Conservation (phyloP, 2,113 vertebrate genomes). For the Aviceda subcristata region DNA sequence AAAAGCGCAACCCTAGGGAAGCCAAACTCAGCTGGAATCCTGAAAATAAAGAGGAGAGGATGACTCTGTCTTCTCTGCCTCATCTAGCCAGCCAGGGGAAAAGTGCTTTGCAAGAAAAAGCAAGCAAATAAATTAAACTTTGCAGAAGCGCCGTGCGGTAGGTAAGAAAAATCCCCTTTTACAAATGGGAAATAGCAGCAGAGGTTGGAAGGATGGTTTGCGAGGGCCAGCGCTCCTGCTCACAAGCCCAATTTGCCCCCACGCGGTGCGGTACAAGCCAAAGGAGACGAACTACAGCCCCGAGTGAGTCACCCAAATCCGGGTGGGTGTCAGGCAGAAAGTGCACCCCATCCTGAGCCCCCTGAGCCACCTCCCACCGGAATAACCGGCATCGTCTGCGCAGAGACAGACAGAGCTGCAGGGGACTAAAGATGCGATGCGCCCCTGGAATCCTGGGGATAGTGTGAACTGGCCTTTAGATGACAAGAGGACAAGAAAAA, state of each 20-base stretch:
- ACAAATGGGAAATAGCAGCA: not conserved
- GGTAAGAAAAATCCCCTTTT: not conserved
- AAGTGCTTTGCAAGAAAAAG: not conserved
- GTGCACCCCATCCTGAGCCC: not conserved
- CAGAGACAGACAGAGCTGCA: not conserved
- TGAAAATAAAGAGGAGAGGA: not conserved
- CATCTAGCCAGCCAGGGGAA: not conserved
- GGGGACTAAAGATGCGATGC: not conserved
- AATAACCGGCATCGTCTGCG: not conserved
- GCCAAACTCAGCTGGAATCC: not conserved
- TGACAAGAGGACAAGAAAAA: not conserved
- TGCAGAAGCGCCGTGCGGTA: not conserved
- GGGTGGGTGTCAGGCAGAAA: not conserved
- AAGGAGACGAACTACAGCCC: not conserved
- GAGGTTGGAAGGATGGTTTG: not conserved
- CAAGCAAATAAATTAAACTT: not conserved
- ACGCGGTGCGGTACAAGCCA: not conserved
- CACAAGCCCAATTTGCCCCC: not conserved
- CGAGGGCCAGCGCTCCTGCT: not conserved
- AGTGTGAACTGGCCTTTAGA: not conserved
- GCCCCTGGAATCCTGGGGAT: not conserved
- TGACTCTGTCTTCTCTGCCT: not conserved
- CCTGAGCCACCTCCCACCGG: not conserved
- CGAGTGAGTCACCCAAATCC: fast-evolving
- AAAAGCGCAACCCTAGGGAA: not conserved